Conservation (phyloP, 2,888 invertebrate genomes). For the Hemicrepidius hirtus region DNA sequence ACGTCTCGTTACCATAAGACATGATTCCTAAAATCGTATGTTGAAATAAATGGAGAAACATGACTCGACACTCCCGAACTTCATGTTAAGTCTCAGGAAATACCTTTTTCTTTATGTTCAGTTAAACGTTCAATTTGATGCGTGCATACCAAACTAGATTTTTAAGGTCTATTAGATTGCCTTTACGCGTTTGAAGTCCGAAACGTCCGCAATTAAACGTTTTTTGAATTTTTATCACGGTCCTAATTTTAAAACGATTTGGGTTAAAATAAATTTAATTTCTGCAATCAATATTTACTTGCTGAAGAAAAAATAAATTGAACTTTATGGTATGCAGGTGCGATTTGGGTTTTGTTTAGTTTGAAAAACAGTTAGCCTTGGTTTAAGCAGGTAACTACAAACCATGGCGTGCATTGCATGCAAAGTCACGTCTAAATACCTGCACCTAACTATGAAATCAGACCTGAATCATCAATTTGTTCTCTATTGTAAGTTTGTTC, state of each 20-base stretch:
- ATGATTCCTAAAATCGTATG: neutral
- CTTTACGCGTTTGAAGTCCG: neutral
- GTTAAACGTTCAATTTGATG: slow-evolving; percentile 1
- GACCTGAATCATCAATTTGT: slow-evolving; percentile 32
- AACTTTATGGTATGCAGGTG: no score
- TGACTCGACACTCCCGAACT: neutral
- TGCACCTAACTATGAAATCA: slow-evolving; percentile 30
- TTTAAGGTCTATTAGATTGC: neutral
- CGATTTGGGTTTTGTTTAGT: no score
- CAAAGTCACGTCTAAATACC: slow-evolving; percentile 36
- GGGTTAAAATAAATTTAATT: slow-evolving; percentile 5
- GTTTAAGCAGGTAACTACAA: neutral
- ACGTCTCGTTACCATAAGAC: neutral
- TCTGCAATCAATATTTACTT: neutral
- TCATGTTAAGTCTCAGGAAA: slow-evolving; percentile 7
- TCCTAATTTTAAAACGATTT: slow-evolving; percentile 6
- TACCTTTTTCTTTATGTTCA: slow-evolving; percentile 9
- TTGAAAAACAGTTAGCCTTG: slow-evolving; percentile 1
- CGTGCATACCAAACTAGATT: slow-evolving; percentile 11
- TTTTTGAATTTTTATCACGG: neutral
- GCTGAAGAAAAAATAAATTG: no score
- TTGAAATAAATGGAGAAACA: neutral
- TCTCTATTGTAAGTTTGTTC: slow-evolving; percentile 6
- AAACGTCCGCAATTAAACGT: neutral
- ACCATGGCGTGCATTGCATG: slow-evolving; percentile 20